A percentile compares a stretch with the other conserved stretches of the same genome.
Conservation (phyloP, 2,113 vertebrate genomes). For the Bostrychus sinensis region DNA sequence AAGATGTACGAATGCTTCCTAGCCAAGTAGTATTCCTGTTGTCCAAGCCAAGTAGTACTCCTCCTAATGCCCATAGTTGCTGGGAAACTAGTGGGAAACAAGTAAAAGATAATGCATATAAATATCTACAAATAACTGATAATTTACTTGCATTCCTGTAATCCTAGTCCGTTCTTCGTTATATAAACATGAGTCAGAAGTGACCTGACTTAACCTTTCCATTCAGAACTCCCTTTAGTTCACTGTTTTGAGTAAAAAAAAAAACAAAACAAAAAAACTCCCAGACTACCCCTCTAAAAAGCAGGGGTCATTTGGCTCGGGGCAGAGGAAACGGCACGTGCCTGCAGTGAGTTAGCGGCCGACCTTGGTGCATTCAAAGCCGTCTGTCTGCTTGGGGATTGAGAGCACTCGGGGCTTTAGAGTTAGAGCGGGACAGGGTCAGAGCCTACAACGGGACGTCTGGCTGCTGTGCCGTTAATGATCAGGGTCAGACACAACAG, state of each 20-base stretch:
- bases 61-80: too few species aligned
- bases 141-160: too few species aligned
- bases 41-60: too few species aligned
- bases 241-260: background rate
- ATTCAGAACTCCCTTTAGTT: background rate
- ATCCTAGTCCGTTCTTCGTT: too few species aligned
- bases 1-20: too few species aligned
- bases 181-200: too few species aligned
- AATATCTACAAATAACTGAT: too few species aligned
- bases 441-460: slow-evolving; percentile 15
- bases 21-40: too few species aligned
- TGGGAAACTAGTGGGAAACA: too few species aligned
- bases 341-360: background rate
- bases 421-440: slow-evolving; percentile 22
- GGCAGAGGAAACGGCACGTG: slow-evolving; percentile 17
- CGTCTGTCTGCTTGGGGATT: slow-evolving; percentile 32
- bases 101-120: too few species aligned
- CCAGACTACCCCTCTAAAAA: background rate
- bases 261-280: too few species aligned
- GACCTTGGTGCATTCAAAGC: slow-evolving; percentile 12
- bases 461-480: background rate
- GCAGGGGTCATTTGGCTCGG: background rate
- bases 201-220: background rate
- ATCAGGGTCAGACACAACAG: slow-evolving; percentile 10
- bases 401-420: slow-evolving; percentile 54